Percentiles rank a stretch among this genome's conserved stretches.
phyloP scores from a whole-genome alignment of 2,113 vertebrate species.

The Aleadryas rufinucha region DNA sequence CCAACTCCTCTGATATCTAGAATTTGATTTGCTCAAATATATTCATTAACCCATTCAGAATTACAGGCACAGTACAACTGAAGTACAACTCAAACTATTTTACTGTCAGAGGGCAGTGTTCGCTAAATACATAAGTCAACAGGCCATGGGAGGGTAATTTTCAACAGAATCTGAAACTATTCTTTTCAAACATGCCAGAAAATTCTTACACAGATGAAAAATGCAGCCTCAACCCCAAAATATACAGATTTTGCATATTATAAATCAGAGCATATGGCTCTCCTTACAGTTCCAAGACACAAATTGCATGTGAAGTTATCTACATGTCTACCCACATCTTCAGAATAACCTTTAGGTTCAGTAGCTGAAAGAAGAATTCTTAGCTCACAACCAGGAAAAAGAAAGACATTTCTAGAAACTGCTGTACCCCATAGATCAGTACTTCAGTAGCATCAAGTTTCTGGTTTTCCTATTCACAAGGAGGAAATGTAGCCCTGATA shows the following conservation, averaged over 20 bases:
- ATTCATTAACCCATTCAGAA: neutral
- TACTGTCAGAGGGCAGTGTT: neutral
- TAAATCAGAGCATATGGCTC: constrained; percentile 49
- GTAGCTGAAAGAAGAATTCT: neutral
- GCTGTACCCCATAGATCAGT: neutral
- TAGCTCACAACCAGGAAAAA: neutral
- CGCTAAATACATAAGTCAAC: neutral
- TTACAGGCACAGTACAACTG: neutral
- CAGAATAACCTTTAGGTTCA: constrained; percentile 38
- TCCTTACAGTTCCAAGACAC: constrained; percentile 16
- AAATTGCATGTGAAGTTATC: neutral
- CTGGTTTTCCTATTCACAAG: neutral
- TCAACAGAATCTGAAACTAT: neutral
- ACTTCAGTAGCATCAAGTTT: neutral
- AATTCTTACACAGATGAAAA: neutral
- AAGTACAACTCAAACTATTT: neutral
- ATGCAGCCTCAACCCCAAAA: neutral
- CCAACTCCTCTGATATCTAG: neutral
- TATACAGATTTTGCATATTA: constrained; percentile 24
- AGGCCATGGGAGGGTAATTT: neutral
- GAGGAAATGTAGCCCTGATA: neutral
- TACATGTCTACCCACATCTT: constrained; percentile 28
- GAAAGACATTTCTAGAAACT: neutral
- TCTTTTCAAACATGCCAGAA: neutral
- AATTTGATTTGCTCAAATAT: neutral